Percentiles rank a stretch among this genome's conserved stretches.
Conservation (phyloP, 1,140 invertebrate genomes). For the Thalassaphorura encarpata region DNA sequence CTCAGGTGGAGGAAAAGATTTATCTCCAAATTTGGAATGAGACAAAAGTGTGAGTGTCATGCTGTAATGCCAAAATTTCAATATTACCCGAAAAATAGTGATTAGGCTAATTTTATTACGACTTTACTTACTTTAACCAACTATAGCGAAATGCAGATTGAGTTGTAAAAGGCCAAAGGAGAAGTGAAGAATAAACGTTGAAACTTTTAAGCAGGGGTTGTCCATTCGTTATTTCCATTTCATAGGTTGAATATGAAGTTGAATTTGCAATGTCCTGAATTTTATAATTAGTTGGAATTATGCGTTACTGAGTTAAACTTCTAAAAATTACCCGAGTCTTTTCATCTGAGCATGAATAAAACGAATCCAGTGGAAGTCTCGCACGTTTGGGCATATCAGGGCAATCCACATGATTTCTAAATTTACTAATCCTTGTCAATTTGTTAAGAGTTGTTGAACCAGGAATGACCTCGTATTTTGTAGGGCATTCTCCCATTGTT, state of each 20-base stretch:
- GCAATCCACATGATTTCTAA: constrained; percentile 31
- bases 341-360: constrained; percentile 19
- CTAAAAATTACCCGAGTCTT: constrained; percentile 19
- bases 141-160: constrained; percentile 22
- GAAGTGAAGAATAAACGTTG: constrained; percentile 21
- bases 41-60: constrained; percentile 18
- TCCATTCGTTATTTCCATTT: constrained; percentile 4
- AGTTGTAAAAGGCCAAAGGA: constrained; percentile 29
- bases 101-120: background rate
- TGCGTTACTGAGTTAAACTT: background rate
- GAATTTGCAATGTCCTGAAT: constrained; percentile 24
- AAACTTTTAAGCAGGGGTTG: constrained; percentile 15
- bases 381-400: constrained; percentile 21
- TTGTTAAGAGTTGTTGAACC: constrained; percentile 11
- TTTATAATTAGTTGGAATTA: constrained; percentile 5
- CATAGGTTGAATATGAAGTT: constrained; percentile 26
- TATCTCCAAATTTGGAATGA: background rate
- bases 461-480: constrained; percentile 26
- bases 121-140: constrained; percentile 25
- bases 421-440: constrained; percentile 16
- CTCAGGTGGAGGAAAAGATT: constrained; percentile 8
- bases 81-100: background rate
- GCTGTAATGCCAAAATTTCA: constrained; percentile 10
- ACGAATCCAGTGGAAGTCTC: background rate
- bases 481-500: constrained; percentile 29